Percentiles rank a stretch among this genome's conserved stretches.
phyloP scores from a whole-genome alignment of 2,797 vertebrate species.

The Eutrigla gurnardus region DNA sequence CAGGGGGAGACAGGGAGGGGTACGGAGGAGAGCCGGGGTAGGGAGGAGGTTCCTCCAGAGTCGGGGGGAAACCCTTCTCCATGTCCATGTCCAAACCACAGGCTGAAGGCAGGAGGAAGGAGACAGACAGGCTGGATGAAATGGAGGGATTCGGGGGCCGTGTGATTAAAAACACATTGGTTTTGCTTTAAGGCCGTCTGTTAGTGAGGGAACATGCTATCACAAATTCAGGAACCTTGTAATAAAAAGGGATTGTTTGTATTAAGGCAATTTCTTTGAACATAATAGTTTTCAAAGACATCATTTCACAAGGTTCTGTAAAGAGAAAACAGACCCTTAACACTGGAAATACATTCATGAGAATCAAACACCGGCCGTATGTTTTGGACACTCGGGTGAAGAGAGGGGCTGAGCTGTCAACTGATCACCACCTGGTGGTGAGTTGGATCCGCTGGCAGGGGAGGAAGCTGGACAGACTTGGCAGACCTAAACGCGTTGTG shows the following conservation, averaged over 20 bases:
- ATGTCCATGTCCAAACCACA: slow-evolving; percentile 86
- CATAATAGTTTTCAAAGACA: neutral
- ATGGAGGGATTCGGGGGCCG: slow-evolving; percentile 20
- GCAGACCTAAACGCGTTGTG: too few species aligned
- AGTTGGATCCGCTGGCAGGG: too few species aligned
- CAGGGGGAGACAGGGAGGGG: slow-evolving; percentile 80
- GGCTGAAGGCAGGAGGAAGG: slow-evolving; percentile 71
- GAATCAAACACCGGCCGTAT: neutral
- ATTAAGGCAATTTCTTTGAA: slow-evolving; percentile 10
- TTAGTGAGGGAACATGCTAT: slow-evolving; percentile 3
- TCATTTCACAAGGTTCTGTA: neutral
- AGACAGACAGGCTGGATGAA: slow-evolving; percentile 50
- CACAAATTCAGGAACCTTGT: slow-evolving; percentile 9
- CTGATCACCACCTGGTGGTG: too few species aligned
- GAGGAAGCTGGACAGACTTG: too few species aligned
- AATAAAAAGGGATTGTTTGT: slow-evolving; percentile 52
- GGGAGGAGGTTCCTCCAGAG: slow-evolving; percentile 86
- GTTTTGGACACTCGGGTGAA: too few species aligned
- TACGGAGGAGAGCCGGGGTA: slow-evolving; percentile 86
- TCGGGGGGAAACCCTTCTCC: slow-evolving; percentile 83
- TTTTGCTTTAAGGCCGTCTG: slow-evolving; percentile 8
- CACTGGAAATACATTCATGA: neutral
- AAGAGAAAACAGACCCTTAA: neutral
- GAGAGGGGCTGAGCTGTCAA: too few species aligned
- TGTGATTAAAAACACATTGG: slow-evolving; percentile 16